phyloP scores from a whole-genome alignment of 2,113 vertebrate species.

The Stomatorhinus ivindoensis region DNA sequence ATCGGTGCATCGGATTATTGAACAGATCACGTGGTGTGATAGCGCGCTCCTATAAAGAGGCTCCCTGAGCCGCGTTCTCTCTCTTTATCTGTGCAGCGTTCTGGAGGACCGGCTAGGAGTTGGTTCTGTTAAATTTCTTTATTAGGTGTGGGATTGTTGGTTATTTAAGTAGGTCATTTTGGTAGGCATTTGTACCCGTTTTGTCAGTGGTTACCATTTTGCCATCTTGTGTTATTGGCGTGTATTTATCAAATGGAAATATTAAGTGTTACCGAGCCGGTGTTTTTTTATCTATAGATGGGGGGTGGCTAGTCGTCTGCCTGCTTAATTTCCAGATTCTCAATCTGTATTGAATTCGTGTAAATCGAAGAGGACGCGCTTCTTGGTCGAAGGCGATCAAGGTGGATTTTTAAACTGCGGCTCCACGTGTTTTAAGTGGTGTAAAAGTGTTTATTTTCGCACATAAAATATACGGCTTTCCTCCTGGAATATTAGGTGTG shows the following conservation, averaged over 20 bases:
- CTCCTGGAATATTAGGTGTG: background rate
- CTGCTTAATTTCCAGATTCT: background rate
- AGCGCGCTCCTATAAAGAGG: constrained; percentile 43
- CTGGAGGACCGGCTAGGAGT: background rate
- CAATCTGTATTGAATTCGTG: background rate
- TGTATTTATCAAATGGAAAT: background rate
- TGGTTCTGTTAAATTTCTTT: background rate
- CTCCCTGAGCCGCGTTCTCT: background rate
- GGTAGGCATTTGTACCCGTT: background rate
- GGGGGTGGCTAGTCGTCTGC: background rate
- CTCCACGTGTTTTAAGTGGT: background rate
- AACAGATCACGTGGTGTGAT: constrained; percentile 49
- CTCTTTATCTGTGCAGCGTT: constrained; percentile 1
- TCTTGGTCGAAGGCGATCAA: background rate
- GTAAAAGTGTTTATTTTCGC: background rate
- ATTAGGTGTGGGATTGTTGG: background rate
- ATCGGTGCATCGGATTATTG: background rate
- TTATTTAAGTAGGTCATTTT: background rate
- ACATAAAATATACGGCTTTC: background rate
- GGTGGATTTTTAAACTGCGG: background rate
- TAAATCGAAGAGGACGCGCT: background rate
- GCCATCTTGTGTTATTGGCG: background rate
- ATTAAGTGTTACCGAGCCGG: background rate
- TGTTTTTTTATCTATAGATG: background rate
- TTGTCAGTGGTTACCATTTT: background rate